These are phyloP conservation scores for Leptoteleia sp. DNA, from an alignment of 1,140 invertebrate species.

Conservation along the genomic window DNA sequence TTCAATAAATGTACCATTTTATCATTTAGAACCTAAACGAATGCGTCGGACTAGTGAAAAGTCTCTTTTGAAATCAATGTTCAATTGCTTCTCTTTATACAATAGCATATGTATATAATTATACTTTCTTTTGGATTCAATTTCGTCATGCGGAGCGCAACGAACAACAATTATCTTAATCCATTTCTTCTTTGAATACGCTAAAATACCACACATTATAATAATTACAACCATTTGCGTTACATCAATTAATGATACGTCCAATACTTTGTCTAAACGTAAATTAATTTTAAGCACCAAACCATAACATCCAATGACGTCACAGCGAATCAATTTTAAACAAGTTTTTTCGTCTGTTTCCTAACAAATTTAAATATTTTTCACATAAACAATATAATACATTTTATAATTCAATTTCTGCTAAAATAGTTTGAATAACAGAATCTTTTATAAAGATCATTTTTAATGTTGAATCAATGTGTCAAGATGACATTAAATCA, in stretches of 20 bases:
- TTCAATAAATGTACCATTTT: too few relatives aligned
- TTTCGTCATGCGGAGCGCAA: conserved; percentile 56
- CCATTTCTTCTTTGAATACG: conserved; percentile 19
- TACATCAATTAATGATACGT: conserved; percentile 60
- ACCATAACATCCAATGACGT: background rate
- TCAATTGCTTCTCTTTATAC: conserved; percentile 26
- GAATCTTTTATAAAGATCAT: too few relatives aligned
- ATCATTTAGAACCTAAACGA: too few relatives aligned
- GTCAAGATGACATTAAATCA: too few relatives aligned
- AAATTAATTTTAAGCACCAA: background rate
- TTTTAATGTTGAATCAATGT: too few relatives aligned
- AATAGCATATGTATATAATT: conserved; percentile 44
- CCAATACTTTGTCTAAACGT: conserved; percentile 43
- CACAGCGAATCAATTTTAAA: background rate
- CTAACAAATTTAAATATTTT: conserved; percentile 13
- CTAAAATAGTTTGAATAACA: conserved; percentile 5
- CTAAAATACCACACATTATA: conserved; percentile 37
- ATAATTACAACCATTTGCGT: conserved; percentile 38
- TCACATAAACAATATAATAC: conserved; percentile 39
- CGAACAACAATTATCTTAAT: conserved; percentile 51
- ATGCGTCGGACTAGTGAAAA: background rate
- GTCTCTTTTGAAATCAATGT: background rate
- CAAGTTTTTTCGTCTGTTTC: background rate
- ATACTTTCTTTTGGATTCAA: conserved; percentile 60
- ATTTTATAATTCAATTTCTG: conserved; percentile 20